A percentile compares a stretch with the other conserved stretches of the same genome.
Conservation (phyloP, 2,888 invertebrate genomes). For the Drosophila demipolita region DNA sequence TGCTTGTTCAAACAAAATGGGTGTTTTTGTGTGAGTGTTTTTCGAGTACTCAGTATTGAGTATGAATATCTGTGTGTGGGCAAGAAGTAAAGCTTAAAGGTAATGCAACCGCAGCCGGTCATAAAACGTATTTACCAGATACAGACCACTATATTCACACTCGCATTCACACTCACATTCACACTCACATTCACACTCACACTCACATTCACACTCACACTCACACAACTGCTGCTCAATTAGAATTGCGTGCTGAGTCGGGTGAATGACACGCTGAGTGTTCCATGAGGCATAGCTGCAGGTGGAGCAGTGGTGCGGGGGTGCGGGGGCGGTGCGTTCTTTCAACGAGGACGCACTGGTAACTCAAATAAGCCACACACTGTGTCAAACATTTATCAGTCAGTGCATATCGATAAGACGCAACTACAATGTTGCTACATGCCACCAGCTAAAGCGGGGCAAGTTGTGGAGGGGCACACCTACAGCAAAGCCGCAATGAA, state of each 20-base stretch:
- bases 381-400: constrained; percentile 78
- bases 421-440: constrained; percentile 68
- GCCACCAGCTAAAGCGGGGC: constrained; percentile 8
- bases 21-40: not conserved
- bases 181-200: rapidly evolving
- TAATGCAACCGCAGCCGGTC: constrained; percentile 23
- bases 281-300: not conserved
- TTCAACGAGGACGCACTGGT: constrained; percentile 42
- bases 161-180: not conserved
- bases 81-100: constrained; percentile 64
- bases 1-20: constrained; percentile 60
- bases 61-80: not conserved
- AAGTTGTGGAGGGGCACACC: not conserved
- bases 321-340: not conserved
- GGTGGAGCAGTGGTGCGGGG: not conserved
- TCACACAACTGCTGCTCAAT: constrained; percentile 42
- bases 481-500: constrained; percentile 46
- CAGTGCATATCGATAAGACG: constrained; percentile 68
- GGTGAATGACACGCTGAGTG: constrained; percentile 64
- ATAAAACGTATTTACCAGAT: constrained; percentile 71
- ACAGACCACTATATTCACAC: constrained; percentile 25
- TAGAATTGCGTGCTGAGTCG: constrained; percentile 44
- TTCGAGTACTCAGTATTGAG: not conserved
- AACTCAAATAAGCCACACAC: constrained; percentile 69
- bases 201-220: not conserved